Base-by-base conservation (phyloP, 2,113 vertebrate species). In the Dendrocopos noguchii region DNA sequence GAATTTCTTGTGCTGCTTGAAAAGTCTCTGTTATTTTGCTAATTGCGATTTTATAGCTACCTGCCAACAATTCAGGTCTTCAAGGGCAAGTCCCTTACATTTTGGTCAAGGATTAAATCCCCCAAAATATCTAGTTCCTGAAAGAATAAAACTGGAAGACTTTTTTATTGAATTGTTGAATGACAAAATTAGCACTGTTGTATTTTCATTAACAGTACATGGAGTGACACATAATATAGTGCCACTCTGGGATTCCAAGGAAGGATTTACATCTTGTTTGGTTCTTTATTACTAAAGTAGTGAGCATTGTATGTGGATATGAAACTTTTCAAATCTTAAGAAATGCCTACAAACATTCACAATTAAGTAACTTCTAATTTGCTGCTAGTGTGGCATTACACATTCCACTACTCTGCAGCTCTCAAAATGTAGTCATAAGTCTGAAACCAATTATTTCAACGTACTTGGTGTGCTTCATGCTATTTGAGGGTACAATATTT, bases 1-100 rank as follows among this genome's bases (percentile, higher is more conserved):
- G 33, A 39, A 25, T 52, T 91, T 22, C 53, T 34, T 39, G 12
- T 76, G 68, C 29, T 86, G 8, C 15, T 65, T 56, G 65, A 90
- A 87, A 87, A 56, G 18, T 83, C 34, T 82, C 75, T 70, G 80
- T 57, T 52, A 65, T 64, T 83, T 57, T 91, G 65, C 27, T 92
- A 72, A 90, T 84, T 85, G 87, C 89, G 81, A 61, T 74, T 92
- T 84, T 82, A 65, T 71, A 44, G 65, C 9, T 91, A 84, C 39
- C 44, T 34, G 71, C 5, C 29, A 81, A 65, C 29, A 60, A n/a
- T 80, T 42, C 4, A 50, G 42, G 34, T 42, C 27, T 87, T 29
- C 11, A 31, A 86, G 27, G 8, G 20, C 67, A 67, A 88, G 84
- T 71, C 29, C 34, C 21, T 27, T 44, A 63, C 44, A 76, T 93